Evolutionary conservation across 2,888 invertebrate genomes (phyloP).

Genomic region (Leptopterna dolabrata): DNA sequence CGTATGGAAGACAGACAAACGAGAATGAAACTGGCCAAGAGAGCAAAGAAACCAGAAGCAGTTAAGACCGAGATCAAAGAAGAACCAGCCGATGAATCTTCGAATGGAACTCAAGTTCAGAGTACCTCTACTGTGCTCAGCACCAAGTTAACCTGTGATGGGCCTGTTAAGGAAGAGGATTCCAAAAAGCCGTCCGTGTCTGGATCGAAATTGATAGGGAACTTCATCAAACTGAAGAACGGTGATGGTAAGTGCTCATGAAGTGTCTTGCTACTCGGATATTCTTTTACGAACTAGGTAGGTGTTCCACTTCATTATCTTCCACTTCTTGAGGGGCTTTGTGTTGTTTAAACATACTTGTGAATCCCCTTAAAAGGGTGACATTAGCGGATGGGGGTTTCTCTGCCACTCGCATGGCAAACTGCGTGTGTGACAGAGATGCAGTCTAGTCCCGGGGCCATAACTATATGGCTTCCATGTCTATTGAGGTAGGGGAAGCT

Average conservation of each 20-base stretch:
- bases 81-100: slow-evolving; percentile 35
- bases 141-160: background rate
- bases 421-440: too few species aligned
- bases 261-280: too few species aligned
- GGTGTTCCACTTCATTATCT: too few species aligned
- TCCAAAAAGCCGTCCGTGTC: background rate
- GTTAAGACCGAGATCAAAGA: slow-evolving; percentile 61
- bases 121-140: background rate
- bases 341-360: too few species aligned
- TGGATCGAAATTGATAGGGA: background rate
- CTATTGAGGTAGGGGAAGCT: too few species aligned
- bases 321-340: too few species aligned
- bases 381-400: too few species aligned
- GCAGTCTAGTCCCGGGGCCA: too few species aligned
- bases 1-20: slow-evolving; percentile 78
- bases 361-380: too few species aligned
- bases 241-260: background rate
- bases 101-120: background rate
- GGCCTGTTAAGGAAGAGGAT: background rate
- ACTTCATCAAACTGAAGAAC: slow-evolving; percentile 8
- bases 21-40: slow-evolving; percentile 77
- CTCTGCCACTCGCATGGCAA: too few species aligned
- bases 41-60: slow-evolving; percentile 67
- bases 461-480: too few species aligned
- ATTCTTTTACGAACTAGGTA: too few species aligned